Percentiles rank a stretch among this genome's conserved stretches.
phyloP scores from a whole-genome alignment of 1,140 invertebrate species.

The Streblospio benedicti region DNA sequence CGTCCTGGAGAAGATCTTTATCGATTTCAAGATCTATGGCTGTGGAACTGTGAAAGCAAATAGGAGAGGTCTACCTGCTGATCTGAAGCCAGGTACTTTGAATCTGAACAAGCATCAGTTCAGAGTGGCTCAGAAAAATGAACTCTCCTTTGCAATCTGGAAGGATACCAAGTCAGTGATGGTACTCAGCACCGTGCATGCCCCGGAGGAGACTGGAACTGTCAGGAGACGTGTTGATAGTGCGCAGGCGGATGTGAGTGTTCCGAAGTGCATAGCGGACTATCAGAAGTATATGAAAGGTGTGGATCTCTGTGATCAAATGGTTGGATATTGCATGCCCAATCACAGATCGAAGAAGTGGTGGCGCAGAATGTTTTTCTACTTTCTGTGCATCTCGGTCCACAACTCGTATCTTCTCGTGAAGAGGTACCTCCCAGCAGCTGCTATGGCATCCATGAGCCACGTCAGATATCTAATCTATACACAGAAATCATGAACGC shows the following conservation, averaged over 20 bases:
- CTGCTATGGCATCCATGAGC: too few relatives aligned
- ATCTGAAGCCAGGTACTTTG: background rate
- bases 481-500: too few relatives aligned
- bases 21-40: background rate
- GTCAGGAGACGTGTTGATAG: background rate
- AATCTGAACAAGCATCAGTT: background rate
- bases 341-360: constrained; percentile 7
- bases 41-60: constrained; percentile 1
- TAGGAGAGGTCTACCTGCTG: background rate
- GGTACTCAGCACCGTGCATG: background rate
- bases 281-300: background rate
- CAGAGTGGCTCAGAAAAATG: background rate
- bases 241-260: background rate
- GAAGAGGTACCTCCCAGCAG: too few relatives aligned
- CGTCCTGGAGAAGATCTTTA: background rate
- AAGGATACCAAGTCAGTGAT: constrained; percentile 4
- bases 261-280: background rate
- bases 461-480: too few relatives aligned
- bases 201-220: background rate
- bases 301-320: background rate
- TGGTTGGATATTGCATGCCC: background rate
- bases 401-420: too few relatives aligned
- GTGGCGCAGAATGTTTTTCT: constrained; percentile 1
- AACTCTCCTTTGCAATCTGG: background rate
- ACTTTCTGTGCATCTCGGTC: background rate